Base-by-base conservation (phyloP, 1,140 invertebrate species). In the Dendroctonus valens region DNA sequence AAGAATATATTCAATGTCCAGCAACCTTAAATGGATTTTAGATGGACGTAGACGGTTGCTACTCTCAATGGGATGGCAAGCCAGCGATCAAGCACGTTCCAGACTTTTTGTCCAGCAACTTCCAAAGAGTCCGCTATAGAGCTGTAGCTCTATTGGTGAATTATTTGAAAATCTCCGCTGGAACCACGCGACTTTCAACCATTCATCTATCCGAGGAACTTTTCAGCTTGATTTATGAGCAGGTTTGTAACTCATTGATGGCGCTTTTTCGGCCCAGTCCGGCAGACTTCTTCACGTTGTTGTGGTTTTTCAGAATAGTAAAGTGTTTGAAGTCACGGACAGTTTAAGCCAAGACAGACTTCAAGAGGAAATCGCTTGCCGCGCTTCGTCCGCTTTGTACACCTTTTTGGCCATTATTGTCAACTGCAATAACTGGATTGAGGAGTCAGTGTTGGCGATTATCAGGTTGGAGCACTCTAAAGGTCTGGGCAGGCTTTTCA, bases 111-210 rank as follows among this genome's bases (percentile, higher is more conserved):
- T 70, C 55, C 0, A 78, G 68, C 70, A 68, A 75, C 38, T 80
- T 75, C 50, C 77, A 77, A 69, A 64, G 77, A 8, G 76, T 82
- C 3, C 73, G 80, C 14, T 72, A 81, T 38, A 70, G 79, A 67
- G 73, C 76, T 5, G 69, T 82, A 2, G 75, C 72, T 54, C 64
- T 70, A n/a, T 53, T 77, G 74, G 74, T 59, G n/a, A 76, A 26
- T 46, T 79, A 71, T 55, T 76, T 53, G 64, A 78, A 57, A 76
- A 75, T 59, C 59, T 70, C 50, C 66, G 66, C 37, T 51, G 65
- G n/a, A n/a, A 71, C 3, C 51, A 6, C 54, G 44, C 61, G 62
- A 48, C 49, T 69, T 77, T 54, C 58, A 69, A 49, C 58, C 5
- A 15, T 78, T 79, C 38, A 79, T 76, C 46, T 39, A 64, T 38